Conservation (phyloP, 2,888 invertebrate species). For the Euphydryas editha region DNA sequence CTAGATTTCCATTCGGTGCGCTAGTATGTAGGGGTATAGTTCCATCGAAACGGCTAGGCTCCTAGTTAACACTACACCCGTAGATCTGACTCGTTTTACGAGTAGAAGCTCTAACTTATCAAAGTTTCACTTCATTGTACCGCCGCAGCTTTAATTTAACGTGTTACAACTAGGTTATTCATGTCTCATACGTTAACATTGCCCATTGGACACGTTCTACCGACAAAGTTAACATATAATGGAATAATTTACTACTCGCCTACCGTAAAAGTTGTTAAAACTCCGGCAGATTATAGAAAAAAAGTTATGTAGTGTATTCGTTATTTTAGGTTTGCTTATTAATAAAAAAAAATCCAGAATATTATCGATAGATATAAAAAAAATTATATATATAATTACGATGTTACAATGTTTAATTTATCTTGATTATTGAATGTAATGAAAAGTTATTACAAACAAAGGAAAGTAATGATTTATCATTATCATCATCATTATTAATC, state of each 20-base stretch:
- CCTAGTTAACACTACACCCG: slow-evolving; percentile 44
- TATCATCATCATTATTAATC: too few relatives aligned
- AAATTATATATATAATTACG: too few relatives aligned
- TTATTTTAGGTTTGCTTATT: neutral
- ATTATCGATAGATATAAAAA: too few relatives aligned
- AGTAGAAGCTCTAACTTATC: slow-evolving; percentile 58
- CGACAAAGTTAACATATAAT: slow-evolving; percentile 22
- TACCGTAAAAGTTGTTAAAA: neutral
- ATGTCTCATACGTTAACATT: slow-evolving; percentile 28
- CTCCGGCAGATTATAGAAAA: neutral
- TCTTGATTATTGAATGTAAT: too few relatives aligned
- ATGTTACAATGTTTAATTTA: too few relatives aligned
- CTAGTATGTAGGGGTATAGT: slow-evolving; percentile 24
- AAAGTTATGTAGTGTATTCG: neutral
- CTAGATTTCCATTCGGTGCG: slow-evolving; percentile 16
- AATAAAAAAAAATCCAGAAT: too few relatives aligned
- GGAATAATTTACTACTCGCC: slow-evolving; percentile 21
- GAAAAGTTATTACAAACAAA: too few relatives aligned
- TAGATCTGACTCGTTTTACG: slow-evolving; percentile 47
- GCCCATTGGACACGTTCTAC: slow-evolving; percentile 22
- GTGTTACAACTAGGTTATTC: slow-evolving; percentile 50
- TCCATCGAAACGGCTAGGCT: slow-evolving; percentile 44
- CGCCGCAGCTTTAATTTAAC: slow-evolving; percentile 52
- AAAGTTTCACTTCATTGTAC: slow-evolving; percentile 68
- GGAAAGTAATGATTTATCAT: too few relatives aligned